These are phyloP conservation scores for Dasypus novemcinctus DNA, from an alignment of 2,113 vertebrate species.

Conservation along the genomic window DNA sequence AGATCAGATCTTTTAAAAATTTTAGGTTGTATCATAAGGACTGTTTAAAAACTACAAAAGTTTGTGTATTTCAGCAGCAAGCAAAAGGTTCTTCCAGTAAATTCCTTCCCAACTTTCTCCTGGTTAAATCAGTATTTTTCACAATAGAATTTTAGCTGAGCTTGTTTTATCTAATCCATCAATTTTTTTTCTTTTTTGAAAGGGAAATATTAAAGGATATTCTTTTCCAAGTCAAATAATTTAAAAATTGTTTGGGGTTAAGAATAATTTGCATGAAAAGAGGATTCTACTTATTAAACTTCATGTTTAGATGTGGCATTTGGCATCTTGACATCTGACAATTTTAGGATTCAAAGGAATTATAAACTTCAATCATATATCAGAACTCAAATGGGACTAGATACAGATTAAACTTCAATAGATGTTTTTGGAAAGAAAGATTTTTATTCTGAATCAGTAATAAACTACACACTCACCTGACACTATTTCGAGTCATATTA, in stretches of 20 bases:
- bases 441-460: background rate
- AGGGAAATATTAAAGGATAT: background rate
- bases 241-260: background rate
- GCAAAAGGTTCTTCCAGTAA: constrained; percentile 33
- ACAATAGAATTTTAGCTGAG: background rate
- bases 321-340: background rate
- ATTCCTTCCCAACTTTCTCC: background rate
- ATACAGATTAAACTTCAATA: background rate
- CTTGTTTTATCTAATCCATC: background rate
- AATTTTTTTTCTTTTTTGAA: background rate
- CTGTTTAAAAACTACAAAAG: constrained; percentile 61
- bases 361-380: background rate
- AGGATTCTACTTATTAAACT: background rate
- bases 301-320: background rate
- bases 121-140: background rate
- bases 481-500: background rate
- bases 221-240: constrained; percentile 4
- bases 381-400: background rate
- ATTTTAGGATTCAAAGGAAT: background rate
- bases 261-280: background rate
- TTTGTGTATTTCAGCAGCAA: constrained; percentile 55
- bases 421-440: constrained; percentile 14
- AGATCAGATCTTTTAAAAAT: constrained; percentile 32
- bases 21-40: background rate
- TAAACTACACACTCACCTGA: background rate